phyloP scores from a whole-genome alignment of 2,113 vertebrate genomes.

The Haemorhous mexicanus region DNA sequence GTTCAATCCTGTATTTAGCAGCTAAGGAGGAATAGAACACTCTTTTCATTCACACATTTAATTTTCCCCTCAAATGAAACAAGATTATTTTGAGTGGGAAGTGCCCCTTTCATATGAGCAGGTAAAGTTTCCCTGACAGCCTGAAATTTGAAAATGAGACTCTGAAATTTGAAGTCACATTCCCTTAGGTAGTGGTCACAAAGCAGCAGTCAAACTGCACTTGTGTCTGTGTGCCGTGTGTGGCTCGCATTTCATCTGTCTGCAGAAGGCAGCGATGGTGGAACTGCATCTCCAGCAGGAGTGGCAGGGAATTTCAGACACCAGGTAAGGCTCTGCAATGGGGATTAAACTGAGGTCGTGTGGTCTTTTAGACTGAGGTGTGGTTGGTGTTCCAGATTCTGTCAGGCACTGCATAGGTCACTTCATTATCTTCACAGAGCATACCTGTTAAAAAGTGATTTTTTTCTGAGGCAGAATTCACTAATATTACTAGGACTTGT shows the following conservation, averaged over 20 bases:
- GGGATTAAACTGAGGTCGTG: not conserved
- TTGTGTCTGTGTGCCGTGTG: not conserved
- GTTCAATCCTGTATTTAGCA: not conserved
- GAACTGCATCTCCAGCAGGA: not conserved
- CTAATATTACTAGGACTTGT: not conserved
- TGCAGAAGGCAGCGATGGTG: not conserved
- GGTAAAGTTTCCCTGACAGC: not conserved
- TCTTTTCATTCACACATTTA: not conserved
- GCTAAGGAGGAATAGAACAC: not conserved
- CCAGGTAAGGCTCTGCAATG: not conserved
- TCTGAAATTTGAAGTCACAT: not conserved
- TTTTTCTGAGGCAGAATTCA: not conserved
- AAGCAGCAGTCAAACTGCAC: not conserved
- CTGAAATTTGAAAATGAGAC: not conserved
- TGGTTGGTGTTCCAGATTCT: not conserved
- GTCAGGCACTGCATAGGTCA: not conserved
- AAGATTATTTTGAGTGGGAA: not conserved
- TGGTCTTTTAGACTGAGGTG: not conserved
- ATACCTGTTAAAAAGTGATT: not conserved
- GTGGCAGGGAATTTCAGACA: not conserved
- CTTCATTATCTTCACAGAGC: not conserved
- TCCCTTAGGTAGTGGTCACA: not conserved
- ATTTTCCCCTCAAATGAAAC: not conserved
- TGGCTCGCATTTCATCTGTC: accelerated
- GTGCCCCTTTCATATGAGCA: not conserved